phyloP scores from a whole-genome alignment of 2,113 vertebrate genomes.

The Tragelaphus buxtoni region DNA sequence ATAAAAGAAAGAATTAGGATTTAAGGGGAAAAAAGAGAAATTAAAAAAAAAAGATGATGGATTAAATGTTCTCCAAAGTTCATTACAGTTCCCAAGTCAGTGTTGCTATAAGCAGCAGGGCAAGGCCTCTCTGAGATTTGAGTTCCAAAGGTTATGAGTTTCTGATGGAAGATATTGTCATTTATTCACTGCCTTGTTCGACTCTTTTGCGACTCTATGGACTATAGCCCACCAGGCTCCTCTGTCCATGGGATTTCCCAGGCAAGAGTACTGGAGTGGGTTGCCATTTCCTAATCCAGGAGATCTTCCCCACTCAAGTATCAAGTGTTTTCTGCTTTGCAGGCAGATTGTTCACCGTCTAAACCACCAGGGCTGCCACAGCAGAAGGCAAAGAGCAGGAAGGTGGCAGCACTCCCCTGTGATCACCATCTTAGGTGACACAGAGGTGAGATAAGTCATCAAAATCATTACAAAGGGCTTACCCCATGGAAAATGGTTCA shows the following conservation, averaged over 20 bases:
- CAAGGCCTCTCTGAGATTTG: background rate
- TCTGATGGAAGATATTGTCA: background rate
- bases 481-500: background rate
- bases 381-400: background rate
- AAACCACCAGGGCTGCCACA: background rate
- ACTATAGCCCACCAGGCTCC: background rate
- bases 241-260: background rate
- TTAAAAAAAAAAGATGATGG: background rate
- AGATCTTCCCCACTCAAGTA: background rate
- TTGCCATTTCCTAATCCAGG: background rate
- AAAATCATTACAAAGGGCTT: background rate
- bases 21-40: background rate
- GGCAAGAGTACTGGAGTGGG: background rate
- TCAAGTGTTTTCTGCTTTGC: background rate
- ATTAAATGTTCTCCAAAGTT: background rate
- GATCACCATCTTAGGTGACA: background rate
- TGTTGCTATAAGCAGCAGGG: background rate
- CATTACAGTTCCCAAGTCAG: background rate
- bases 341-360: background rate
- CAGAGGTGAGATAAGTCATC: background rate
- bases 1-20: background rate
- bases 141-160: background rate
- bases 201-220: background rate
- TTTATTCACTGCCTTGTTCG: background rate
- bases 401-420: background rate